phyloP scores from a whole-genome alignment of 2,113 vertebrate species.

The Paralichthys olivaceus region DNA sequence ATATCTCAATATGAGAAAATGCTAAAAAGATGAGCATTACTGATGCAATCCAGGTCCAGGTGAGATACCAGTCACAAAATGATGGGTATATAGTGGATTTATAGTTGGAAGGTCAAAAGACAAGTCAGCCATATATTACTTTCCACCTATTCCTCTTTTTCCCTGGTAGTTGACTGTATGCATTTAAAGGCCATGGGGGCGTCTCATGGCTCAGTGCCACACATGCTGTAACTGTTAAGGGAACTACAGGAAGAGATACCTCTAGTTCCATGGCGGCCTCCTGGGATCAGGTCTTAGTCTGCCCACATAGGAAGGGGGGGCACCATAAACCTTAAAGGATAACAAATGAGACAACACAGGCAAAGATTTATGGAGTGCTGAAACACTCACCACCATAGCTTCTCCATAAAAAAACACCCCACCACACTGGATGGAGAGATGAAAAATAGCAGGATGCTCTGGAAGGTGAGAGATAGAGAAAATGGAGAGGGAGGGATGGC shows the following conservation, averaged over 20 bases:
- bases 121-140: constrained; percentile 35
- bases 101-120: constrained; percentile 47
- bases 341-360: constrained; percentile 73
- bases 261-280: constrained; percentile 40
- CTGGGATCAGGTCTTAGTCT: constrained; percentile 58
- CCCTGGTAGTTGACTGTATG: constrained; percentile 19
- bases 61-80: constrained; percentile 42
- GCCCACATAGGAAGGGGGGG: constrained; percentile 55
- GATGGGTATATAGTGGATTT: constrained; percentile 15
- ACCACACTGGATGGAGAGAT: constrained; percentile 48
- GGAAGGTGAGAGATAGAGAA: constrained; percentile 61
- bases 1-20: constrained; percentile 31
- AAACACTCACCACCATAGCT: constrained; percentile 64
- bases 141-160: constrained; percentile 18
- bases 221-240: constrained; percentile 64
- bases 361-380: constrained; percentile 78
- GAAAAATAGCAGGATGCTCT: constrained; percentile 66
- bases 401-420: constrained; percentile 26
- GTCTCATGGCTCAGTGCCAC: constrained; percentile 56
- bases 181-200: constrained; percentile 33
- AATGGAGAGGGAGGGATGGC: constrained; percentile 49
- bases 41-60: constrained; percentile 36
- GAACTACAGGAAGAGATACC: constrained; percentile 47
- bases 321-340: constrained; percentile 64
- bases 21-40: constrained; percentile 13